phyloP scores from a whole-genome alignment of 2,113 vertebrate genomes.

The Oncorhynchus kisutch region DNA sequence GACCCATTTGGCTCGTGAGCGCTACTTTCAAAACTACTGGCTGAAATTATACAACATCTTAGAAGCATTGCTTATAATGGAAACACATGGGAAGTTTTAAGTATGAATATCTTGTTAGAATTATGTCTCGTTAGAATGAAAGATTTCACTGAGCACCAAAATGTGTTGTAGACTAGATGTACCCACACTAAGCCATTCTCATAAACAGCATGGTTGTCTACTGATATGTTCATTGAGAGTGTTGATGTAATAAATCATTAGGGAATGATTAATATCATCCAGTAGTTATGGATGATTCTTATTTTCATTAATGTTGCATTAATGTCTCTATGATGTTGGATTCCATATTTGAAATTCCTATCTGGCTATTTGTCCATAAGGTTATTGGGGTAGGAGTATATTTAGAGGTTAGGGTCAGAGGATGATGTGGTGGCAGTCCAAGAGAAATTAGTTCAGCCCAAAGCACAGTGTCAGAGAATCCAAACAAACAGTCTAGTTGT shows the following conservation, averaged over 20 bases:
- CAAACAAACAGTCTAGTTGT: constrained; percentile 55
- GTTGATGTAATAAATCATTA: neutral
- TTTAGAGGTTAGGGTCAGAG: constrained; percentile 55
- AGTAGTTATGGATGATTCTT: constrained; percentile 14
- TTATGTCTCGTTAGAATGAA: no score
- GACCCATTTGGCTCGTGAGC: constrained; percentile 13
- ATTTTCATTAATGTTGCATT: constrained; percentile 18
- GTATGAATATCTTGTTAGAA: no score
- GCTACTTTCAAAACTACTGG: no score
- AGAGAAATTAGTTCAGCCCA: constrained; percentile 45
- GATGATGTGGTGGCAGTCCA: constrained; percentile 51
- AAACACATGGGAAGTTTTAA: no score
- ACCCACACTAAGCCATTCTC: neutral
- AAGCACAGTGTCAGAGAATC: constrained; percentile 50
- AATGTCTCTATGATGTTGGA: constrained; percentile 24
- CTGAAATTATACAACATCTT: no score
- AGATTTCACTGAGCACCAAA: no score
- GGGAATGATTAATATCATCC: constrained; percentile 21
- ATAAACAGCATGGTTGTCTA: constrained; percentile 2
- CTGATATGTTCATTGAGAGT: constrained; percentile 6
- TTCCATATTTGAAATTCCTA: constrained; percentile 50
- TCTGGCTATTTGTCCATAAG: constrained; percentile 31
- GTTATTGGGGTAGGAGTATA: constrained; percentile 25
- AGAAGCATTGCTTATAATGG: no score
- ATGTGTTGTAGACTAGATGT: no score